These are phyloP conservation scores for Cenopis cana DNA, from an alignment of 2,888 invertebrate species.

Conservation along the genomic window DNA sequence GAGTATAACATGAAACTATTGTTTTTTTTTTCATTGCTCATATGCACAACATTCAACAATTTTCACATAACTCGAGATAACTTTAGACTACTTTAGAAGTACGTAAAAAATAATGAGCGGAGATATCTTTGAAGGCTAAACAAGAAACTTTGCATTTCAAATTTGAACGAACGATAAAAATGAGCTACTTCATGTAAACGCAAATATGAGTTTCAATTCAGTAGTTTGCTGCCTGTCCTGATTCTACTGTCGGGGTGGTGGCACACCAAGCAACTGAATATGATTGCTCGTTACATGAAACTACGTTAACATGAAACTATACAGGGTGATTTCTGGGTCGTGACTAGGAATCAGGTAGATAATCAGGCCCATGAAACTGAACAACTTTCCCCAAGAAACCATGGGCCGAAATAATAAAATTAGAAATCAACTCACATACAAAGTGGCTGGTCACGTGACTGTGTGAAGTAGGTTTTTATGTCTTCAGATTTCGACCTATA, in stretches of 20 bases:
- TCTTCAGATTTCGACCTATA: too few relatives aligned
- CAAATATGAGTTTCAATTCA: conserved; percentile 42
- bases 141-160: conserved; percentile 10
- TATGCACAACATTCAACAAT: not conserved
- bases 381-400: too few relatives aligned
- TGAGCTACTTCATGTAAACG: conserved; percentile 31
- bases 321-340: too few relatives aligned
- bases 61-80: not conserved
- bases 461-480: too few relatives aligned
- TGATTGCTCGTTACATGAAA: not conserved
- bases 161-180: conserved; percentile 17
- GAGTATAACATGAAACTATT: too few relatives aligned
- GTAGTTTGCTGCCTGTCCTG: conserved; percentile 25
- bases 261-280: not conserved
- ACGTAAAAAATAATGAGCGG: not conserved
- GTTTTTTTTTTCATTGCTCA: not conserved
- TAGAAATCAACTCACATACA: too few relatives aligned
- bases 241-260: conserved; percentile 8
- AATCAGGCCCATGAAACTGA: too few relatives aligned
- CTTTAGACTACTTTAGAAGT: too few relatives aligned
- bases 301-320: too few relatives aligned
- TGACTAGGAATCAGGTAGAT: too few relatives aligned
- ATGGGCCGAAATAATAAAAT: too few relatives aligned
- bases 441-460: too few relatives aligned
- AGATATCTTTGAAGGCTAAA: conserved; percentile 1